Percentiles rank a stretch among this genome's conserved stretches.
Conservation (phyloP, 1,140 invertebrate species). For the Achroia grisella region DNA sequence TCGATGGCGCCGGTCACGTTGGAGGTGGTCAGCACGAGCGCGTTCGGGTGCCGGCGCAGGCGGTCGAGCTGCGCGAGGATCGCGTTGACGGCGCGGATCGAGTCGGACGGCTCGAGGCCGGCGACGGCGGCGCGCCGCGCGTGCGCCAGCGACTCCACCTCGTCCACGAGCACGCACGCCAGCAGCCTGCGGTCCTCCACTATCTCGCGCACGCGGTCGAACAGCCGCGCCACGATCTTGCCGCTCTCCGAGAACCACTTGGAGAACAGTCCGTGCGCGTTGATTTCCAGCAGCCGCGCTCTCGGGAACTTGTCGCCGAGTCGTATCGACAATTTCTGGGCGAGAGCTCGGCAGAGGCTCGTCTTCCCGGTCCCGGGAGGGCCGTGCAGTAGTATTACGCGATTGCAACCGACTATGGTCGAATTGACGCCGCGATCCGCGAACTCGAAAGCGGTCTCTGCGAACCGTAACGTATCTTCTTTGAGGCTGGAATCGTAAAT, state of each 20-base stretch:
- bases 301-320: slow-evolving; percentile 78
- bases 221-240: slow-evolving; percentile 96
- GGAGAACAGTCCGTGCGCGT: slow-evolving; percentile 98
- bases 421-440: slow-evolving; percentile 86
- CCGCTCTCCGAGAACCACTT: too few species aligned
- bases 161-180: slow-evolving; percentile 94
- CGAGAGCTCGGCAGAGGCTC: slow-evolving; percentile 94
- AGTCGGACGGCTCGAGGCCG: slow-evolving; percentile 93
- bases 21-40: slow-evolving; percentile 95
- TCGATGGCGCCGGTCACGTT: slow-evolving; percentile 96
- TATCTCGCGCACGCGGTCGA: slow-evolving; percentile 88
- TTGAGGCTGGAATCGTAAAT: slow-evolving; percentile 92
- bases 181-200: slow-evolving; percentile 85
- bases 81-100: slow-evolving; percentile 97
- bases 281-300: slow-evolving; percentile 91
- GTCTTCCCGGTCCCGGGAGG: slow-evolving; percentile 96
- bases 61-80: slow-evolving; percentile 96
- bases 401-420: slow-evolving; percentile 93
- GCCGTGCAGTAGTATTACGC: slow-evolving; percentile 93
- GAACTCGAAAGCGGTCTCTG: slow-evolving; percentile 89
- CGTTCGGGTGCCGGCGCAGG: slow-evolving; percentile 91
- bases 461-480: slow-evolving; percentile 88
- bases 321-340: slow-evolving; percentile 93
- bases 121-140: slow-evolving; percentile 59
- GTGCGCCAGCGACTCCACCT: slow-evolving; percentile 96